Base-by-base conservation (phyloP, 2,113 vertebrate species). In the Burhinus oedicnemus region DNA sequence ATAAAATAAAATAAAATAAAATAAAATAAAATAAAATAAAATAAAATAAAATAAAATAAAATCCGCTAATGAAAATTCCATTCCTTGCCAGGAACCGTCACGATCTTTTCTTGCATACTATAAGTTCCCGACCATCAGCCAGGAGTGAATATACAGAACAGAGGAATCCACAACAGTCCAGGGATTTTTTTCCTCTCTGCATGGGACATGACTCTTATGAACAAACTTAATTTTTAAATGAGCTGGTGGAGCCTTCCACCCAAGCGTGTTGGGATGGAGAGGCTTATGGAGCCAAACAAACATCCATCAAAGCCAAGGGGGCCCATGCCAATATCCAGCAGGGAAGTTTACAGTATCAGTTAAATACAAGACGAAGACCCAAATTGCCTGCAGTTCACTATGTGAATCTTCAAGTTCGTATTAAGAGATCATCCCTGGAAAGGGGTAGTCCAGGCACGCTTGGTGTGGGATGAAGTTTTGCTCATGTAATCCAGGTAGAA, bases 361-460 rank as follows among this genome's bases (percentile, higher is more conserved):
- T 79, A 92, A 69, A 90, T 3, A 69, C 6, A 68, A 64, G 51
- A 78, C 30, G 70, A 81, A 76, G 52, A 71, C 12, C 36, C 38
- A 60, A 42, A 75, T 0, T 42, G 32, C 32, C 47, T 88, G 40
- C 30, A 32, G 26, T 32, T 10, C 1, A 0, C 74, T 51, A 19
- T 19, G 27, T 26, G 57, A 40, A 26, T 71, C 55, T 61, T 76
- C 34, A 44, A 29, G 23, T 0, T 0, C 30, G 29, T 8, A 2
- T 19, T 54, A 36, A 79, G 54, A 25, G 5, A 36, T 22, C 25
- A 66, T 4, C 42, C 18, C 32, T 38, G 42, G 60, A 44, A 71
- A 69, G 19, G n/a, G 9, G 58, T 7, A 70, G 13, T 40, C 27
- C 0, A 2, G 52, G 62, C 13, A 72, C 0, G 0, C 8, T 57